Percentiles rank a stretch among this genome's conserved stretches.
phyloP scores from a whole-genome alignment of 2,888 invertebrate species.

The Ceramica pisi region DNA sequence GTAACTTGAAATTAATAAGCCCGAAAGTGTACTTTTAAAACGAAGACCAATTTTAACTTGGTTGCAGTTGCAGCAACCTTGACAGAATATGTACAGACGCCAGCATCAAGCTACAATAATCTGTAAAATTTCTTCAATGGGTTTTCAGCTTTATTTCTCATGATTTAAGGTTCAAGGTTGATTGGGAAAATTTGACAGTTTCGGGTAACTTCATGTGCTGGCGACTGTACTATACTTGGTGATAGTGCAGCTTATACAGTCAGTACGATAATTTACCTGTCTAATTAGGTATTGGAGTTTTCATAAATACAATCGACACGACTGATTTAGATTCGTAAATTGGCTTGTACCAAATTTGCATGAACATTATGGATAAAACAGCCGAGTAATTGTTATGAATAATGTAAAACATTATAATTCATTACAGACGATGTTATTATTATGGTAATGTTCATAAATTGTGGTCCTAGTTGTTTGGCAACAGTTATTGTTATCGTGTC shows the following conservation, averaged over 20 bases:
- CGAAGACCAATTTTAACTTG: constrained; percentile 14
- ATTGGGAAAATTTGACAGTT: no score
- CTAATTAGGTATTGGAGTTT: constrained; percentile 8
- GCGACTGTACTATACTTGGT: constrained; percentile 3
- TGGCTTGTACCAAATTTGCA: constrained; percentile 19
- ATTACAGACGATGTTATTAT: constrained; percentile 60
- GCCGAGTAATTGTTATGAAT: constrained; percentile 41
- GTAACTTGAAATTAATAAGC: constrained; percentile 33
- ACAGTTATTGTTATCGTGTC: constrained; percentile 54
- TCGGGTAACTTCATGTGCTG: no score
- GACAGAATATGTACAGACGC: not conserved
- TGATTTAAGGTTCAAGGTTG: no score
- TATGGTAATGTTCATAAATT: constrained; percentile 65
- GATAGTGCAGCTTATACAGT: constrained; percentile 9
- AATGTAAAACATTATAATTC: constrained; percentile 57
- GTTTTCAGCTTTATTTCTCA: no score
- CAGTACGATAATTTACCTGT: not conserved
- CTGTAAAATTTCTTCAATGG: no score
- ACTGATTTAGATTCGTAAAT: constrained; percentile 1
- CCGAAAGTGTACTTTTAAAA: constrained; percentile 26
- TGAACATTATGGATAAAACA: constrained; percentile 23
- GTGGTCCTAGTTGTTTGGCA: constrained; percentile 52
- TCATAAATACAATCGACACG: not conserved
- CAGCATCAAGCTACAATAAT: no score
- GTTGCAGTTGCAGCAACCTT: constrained; percentile 24